Base-by-base conservation (phyloP, 2,888 invertebrate genomes). In the Oligia fasciuncula region DNA sequence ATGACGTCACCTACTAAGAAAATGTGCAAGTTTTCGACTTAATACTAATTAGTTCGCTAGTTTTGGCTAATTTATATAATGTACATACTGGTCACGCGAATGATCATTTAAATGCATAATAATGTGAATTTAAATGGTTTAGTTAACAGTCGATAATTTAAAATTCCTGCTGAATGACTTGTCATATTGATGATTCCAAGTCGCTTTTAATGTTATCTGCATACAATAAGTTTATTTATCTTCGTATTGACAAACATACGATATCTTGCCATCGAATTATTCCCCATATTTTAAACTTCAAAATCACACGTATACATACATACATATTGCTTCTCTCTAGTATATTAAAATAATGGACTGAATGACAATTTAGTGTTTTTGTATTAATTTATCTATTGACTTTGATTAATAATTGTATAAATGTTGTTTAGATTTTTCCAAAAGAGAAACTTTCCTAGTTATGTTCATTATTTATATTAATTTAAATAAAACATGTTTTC, bases 381-480 rank as follows among this genome's bases (percentile, higher is more conserved):
- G 43, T 79, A 72, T 77, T 73, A 35, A 67, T 62, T 68, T 77
- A 70, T 77, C 51, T 74, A 66, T 29, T 75, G 19, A 65, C 46
- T 62, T 6, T 62, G 62, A 4, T 40, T 65, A 4, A 63, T 60
- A 35, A 79, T 70, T 73, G 69, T 80, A 80, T 62, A 62, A 69
- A 74, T 75, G 9, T 76, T 76, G 74, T 77, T 72, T 66, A 57
- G 23, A 85, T 62, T 75, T 77, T 69, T 73, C 46, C 43, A 86
- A 78, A 76, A 73, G 13, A 54, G 40, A 60, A n/a, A 78, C 49
- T 74, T 43, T 60, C 51, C 35, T 66, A 14, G 46, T 81, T 73
- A 73, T 75, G 43, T 81, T 77, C 35, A 29, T 60, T 73, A 49
- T 54, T 81, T 74, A 65, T 63, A 60, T 70, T 65, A 35, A 54